Conservation (phyloP, 2,888 invertebrate species). For the Caenorhabditis imperialis region DNA sequence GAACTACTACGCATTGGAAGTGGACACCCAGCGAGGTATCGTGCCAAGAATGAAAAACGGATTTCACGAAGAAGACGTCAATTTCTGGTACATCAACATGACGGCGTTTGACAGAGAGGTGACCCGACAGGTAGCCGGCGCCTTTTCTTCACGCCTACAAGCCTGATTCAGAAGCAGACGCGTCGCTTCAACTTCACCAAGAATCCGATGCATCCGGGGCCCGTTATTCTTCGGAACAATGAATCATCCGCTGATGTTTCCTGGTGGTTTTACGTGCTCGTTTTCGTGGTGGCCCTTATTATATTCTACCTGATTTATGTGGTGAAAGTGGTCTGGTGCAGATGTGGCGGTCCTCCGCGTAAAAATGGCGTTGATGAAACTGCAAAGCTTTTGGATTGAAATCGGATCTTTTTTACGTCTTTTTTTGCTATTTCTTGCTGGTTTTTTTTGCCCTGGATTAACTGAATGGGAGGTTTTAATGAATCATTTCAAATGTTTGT, state of each 20-base stretch:
- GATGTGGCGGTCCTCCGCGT: too few relatives aligned
- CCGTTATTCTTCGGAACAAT: slow-evolving; percentile 21
- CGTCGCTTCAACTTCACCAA: neutral
- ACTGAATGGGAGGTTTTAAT: too few relatives aligned
- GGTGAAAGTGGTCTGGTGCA: slow-evolving; percentile 13
- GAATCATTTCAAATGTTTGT: too few relatives aligned
- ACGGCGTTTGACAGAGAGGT: slow-evolving; percentile 45
- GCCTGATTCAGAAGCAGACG: slow-evolving; percentile 11
- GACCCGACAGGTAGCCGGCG: slow-evolving; percentile 35
- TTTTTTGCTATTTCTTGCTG: neutral
- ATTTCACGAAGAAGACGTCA: slow-evolving; percentile 38
- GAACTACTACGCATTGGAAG: slow-evolving; percentile 31
- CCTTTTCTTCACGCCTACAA: slow-evolving; percentile 1
- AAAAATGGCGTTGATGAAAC: slow-evolving; percentile 11
- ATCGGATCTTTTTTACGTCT: slow-evolving; percentile 29
- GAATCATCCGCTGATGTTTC: slow-evolving; percentile 24
- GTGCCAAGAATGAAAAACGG: slow-evolving; percentile 29
- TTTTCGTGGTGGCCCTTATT: slow-evolving; percentile 36
- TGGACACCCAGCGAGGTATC: slow-evolving; percentile 18
- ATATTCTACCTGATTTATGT: slow-evolving; percentile 42
- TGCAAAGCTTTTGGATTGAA: slow-evolving; percentile 28
- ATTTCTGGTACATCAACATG: slow-evolving; percentile 52
- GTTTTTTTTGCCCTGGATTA: too few relatives aligned
- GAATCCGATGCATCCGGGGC: slow-evolving; percentile 26
- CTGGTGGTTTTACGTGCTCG: slow-evolving; percentile 37